phyloP scores from a whole-genome alignment of 2,888 invertebrate genomes.

The Clanis bilineata region DNA sequence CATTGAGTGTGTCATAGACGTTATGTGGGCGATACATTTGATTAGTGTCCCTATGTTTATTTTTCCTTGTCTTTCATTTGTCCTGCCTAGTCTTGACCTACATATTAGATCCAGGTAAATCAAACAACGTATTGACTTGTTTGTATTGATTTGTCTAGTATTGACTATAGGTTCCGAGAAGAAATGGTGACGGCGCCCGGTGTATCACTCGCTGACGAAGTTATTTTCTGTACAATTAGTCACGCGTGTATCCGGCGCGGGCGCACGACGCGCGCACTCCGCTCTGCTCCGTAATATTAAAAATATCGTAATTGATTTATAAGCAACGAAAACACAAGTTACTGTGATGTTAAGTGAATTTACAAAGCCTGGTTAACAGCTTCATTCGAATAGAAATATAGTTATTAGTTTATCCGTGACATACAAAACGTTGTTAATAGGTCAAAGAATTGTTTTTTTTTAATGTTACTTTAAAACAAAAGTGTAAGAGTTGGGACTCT shows the following conservation, averaged over 20 bases:
- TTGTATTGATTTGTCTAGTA: constrained; percentile 30
- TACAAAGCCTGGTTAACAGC: background rate
- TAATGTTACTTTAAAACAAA: background rate
- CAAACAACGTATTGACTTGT: constrained; percentile 14
- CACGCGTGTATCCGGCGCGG: constrained; percentile 78
- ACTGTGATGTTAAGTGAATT: background rate
- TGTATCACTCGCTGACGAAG: constrained; percentile 78
- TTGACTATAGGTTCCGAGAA: constrained; percentile 71
- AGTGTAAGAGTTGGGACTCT: background rate
- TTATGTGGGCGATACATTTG: background rate
- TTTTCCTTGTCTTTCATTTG: background rate
- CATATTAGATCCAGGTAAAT: background rate
- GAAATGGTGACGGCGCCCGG: constrained; percentile 65
- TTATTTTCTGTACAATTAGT: constrained; percentile 81
- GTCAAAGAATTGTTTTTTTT: background rate
- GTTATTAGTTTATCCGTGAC: background rate
- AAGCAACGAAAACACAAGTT: background rate
- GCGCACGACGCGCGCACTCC: constrained; percentile 57
- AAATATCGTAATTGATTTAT: constrained; percentile 22
- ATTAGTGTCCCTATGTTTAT: too few species aligned
- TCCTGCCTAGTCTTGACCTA: background rate
- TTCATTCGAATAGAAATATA: background rate
- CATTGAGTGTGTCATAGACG: too few species aligned
- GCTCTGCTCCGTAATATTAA: constrained; percentile 32
- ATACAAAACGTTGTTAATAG: background rate